Conservation (phyloP, 92 coral and sea anemone species). For the Umimayanthus chanpuru region DNA sequence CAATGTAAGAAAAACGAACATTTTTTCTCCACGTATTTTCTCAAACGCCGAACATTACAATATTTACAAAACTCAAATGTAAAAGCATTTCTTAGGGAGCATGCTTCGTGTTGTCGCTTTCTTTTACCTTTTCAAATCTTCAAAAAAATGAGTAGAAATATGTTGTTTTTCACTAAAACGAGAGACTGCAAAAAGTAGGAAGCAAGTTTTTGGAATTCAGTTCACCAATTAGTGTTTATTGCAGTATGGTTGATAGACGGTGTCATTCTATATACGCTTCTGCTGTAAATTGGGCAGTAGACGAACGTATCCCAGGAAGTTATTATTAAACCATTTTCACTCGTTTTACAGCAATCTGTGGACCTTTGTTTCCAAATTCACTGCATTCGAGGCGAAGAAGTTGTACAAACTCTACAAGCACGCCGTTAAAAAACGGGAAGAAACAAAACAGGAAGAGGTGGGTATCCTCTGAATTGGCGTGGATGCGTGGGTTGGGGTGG, state of each 20-base stretch:
- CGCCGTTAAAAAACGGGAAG: constrained; percentile 93
- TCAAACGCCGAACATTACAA: not conserved
- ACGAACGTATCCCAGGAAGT: too few relatives aligned
- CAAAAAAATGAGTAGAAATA: not conserved
- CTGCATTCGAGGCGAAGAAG: constrained; percentile 95
- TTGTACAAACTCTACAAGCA: constrained; percentile 86
- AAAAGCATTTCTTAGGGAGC: too few relatives aligned
- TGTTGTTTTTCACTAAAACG: not conserved
- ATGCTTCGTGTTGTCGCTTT: too few relatives aligned
- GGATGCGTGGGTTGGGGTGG: not conserved
- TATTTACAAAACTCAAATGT: not conserved
- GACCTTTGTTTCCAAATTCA: constrained; percentile 96
- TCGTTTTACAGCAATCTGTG: constrained; percentile 75
- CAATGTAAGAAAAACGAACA: not conserved
- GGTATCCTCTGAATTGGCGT: not conserved
- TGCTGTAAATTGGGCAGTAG: not conserved
- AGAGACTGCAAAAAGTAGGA: not conserved
- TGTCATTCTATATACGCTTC: too few relatives aligned
- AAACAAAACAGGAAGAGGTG: constrained; percentile 70
- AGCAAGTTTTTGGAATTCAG: not conserved
- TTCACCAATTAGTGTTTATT: not conserved
- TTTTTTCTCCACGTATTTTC: not conserved
- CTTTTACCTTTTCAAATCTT: too few relatives aligned
- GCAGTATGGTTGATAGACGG: too few relatives aligned
- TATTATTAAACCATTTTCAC: too few relatives aligned